These are phyloP conservation scores for Herpetotheres cachinnans DNA, from an alignment of 2,113 vertebrate species.

Conservation along the genomic window DNA sequence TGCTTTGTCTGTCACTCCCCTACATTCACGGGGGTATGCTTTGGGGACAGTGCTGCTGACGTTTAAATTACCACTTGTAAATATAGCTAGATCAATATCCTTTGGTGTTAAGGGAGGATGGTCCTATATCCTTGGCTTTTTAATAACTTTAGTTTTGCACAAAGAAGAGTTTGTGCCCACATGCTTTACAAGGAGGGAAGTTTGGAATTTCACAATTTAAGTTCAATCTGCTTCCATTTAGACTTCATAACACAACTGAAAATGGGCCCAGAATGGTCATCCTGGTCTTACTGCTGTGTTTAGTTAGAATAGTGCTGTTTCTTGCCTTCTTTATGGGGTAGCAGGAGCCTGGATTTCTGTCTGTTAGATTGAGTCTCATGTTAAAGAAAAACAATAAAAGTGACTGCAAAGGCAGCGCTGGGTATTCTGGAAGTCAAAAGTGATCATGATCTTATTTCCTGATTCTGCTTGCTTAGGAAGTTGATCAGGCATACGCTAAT, in stretches of 20 bases:
- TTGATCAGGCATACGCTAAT: neutral
- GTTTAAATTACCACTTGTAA: no score
- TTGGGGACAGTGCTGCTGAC: no score
- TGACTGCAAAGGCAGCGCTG: neutral
- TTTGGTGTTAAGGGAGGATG: neutral
- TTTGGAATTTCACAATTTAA: neutral
- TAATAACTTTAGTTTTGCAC: neutral
- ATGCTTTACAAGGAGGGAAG: neutral
- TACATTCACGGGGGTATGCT: accelerated
- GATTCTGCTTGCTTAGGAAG: neutral
- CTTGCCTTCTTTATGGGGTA: neutral
- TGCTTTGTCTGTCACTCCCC: accelerated
- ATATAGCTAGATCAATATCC: no score
- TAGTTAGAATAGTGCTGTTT: neutral
- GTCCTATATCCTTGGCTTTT: neutral
- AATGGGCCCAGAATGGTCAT: neutral
- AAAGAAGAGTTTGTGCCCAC: neutral
- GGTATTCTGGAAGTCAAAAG: neutral
- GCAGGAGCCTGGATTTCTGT: neutral
- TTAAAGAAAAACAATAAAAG: neutral
- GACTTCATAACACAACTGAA: neutral
- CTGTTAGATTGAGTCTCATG: neutral
- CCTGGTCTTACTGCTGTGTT: neutral
- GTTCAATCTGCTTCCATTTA: neutral
- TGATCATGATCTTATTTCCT: neutral